Percentiles rank a stretch among this genome's conserved stretches.
Conservation (phyloP, 2,113 vertebrate genomes). For the Sminthopsis crassicaudata region DNA sequence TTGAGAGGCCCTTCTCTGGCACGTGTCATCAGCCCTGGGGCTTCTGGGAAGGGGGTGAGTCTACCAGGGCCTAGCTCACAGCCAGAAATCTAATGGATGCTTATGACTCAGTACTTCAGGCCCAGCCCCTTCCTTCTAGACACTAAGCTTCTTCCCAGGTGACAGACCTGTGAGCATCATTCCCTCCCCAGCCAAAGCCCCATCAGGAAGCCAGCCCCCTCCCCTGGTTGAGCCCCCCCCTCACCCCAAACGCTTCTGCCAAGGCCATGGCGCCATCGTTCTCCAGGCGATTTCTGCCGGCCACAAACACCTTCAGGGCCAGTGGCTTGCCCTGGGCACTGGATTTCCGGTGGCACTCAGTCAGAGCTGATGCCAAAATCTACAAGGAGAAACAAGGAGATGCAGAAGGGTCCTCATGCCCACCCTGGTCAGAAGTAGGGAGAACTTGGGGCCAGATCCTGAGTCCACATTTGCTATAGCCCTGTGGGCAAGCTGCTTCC, state of each 20-base stretch:
- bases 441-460: not conserved
- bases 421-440: not conserved
- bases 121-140: too few species aligned
- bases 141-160: too few species aligned
- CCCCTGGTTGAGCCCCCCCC: not conserved
- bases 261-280: constrained; percentile 96
- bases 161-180: too few species aligned
- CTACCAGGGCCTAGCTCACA: not conserved
- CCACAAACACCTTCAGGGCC: constrained; percentile 94
- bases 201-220: rapidly evolving
- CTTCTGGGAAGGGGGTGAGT: not conserved
- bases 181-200: rapidly evolving
- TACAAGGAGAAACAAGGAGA: constrained; percentile 62
- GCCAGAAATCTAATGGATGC: not conserved
- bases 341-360: constrained; percentile 90
- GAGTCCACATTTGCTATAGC: not conserved
- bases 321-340: constrained; percentile 88
- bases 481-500: not conserved
- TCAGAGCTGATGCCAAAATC: constrained; percentile 95
- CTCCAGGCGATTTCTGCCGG: constrained; percentile 96
- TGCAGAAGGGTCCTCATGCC: not conserved
- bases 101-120: not conserved
- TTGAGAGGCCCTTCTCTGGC: too few species aligned
- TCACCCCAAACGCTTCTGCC: constrained; percentile 96
- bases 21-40: too few species aligned